phyloP scores from a whole-genome alignment of 2,888 invertebrate genomes.

The Limnephilus marmoratus region DNA sequence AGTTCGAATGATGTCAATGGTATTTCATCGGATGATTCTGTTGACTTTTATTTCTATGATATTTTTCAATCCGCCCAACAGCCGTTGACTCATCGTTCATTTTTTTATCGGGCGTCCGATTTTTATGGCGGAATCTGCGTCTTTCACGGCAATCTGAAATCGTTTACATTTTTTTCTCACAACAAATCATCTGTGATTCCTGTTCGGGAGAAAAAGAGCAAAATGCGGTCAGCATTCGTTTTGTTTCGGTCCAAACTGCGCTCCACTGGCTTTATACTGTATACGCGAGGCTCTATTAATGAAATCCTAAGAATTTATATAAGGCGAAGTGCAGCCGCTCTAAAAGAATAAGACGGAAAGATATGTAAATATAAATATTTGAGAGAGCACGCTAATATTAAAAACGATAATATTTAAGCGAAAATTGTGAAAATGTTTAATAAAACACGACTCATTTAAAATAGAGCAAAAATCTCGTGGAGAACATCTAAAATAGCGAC shows the following conservation, averaged over 20 bases:
- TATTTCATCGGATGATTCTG: slow-evolving; percentile 48
- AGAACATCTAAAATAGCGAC: too few species aligned
- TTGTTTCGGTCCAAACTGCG: not conserved
- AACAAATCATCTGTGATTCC: slow-evolving; percentile 51
- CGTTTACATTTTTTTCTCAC: slow-evolving; percentile 47
- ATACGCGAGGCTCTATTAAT: not conserved
- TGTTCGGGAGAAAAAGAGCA: slow-evolving; percentile 32
- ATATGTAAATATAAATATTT: too few species aligned
- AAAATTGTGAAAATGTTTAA: too few species aligned
- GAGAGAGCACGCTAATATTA: too few species aligned
- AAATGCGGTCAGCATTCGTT: not conserved
- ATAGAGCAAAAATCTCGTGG: too few species aligned
- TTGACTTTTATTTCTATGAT: slow-evolving; percentile 42
- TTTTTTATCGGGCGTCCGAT: not conserved
- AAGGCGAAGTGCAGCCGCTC: too few species aligned
- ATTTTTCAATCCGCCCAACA: slow-evolving; percentile 17
- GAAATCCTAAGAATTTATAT: not conserved
- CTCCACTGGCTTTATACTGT: not conserved
- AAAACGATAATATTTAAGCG: too few species aligned
- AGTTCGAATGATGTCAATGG: slow-evolving; percentile 59
- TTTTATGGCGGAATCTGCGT: slow-evolving; percentile 47
- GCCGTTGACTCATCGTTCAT: slow-evolving; percentile 44
- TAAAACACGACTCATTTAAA: too few species aligned
- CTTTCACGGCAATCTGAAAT: slow-evolving; percentile 53
- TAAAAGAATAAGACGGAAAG: too few species aligned